Base-by-base conservation (phyloP, 1,140 invertebrate genomes). In the Ceratosolen solmsi region DNA sequence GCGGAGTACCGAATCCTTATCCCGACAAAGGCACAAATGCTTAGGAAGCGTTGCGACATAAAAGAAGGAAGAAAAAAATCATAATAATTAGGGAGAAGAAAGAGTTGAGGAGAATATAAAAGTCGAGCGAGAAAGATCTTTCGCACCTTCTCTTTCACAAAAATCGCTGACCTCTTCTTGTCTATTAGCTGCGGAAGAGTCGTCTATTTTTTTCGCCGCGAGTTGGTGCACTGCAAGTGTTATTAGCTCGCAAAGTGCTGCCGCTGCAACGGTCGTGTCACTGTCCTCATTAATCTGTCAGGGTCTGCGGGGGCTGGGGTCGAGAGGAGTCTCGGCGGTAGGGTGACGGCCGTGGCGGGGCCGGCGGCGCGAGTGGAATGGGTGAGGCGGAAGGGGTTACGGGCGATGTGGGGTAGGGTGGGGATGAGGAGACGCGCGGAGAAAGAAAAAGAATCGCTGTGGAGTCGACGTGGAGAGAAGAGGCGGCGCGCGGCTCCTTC, bases 261-360 rank as follows among this genome's bases (percentile, higher is more conserved):
- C 27, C 9, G 3, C 30, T 68, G 63, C 20, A 38, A n/a, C 33
- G 33, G 25, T 13, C 75, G 38, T 60, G 51, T 60, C 78, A 72
- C 68, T 72, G 70, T 60, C 68, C 78, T 79, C 68, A 33, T 79
- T 79, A 79, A 79, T 79, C 78, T 54, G 60, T 33, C 17, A 33
- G 4, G 2, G 63, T 0, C 15, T 36, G 33, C 8, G 36, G 0
- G 33, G 30, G 13, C 17, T 20, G 38, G 73, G 13, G 36, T 7
- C 7, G 70, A 25, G 13, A 33, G 15, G n/a, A n/a, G n/a, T 63
- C n/a, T 25, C 58, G 58, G 27, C 22, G 27, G 25, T 22, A 15
- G n/a, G 58, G 27, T 7, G 27, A 63, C n/a, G 54, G n/a, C n/a
- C 17, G 17, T 4, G 54, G 15, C 5, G 17, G 27, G 25, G 30